Base-by-base conservation (phyloP, 2,797 vertebrate species). In the Mormyrus hasselquistii region DNA sequence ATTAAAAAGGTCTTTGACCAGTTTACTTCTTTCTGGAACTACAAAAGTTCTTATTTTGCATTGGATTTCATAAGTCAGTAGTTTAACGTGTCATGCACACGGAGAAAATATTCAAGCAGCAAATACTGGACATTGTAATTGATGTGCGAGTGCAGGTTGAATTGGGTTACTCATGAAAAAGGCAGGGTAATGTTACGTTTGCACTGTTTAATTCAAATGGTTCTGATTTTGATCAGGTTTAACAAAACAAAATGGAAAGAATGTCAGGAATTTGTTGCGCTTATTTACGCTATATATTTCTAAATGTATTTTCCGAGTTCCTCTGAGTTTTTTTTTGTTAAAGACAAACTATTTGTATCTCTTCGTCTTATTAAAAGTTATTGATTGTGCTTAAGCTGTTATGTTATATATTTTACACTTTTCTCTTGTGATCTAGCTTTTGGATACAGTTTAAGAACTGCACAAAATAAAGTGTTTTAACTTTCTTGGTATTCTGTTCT, bases 401-500 rank as follows among this genome's bases (percentile, higher is more conserved):
- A 53, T 93, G 93, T 95, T 96, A 92, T 94, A 95, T 91, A 93
- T 96, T 96, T 96, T 95, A 94, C 95, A 93, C 53, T 47, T 69
- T 90, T 94, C 95, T 94, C 62, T 95, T 96, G 95, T 94, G 94
- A 93, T 93, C 91, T 93, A 89, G 92, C 49, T 49, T 96, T 95
- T 93, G 93, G 94, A 96, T 95, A 95, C 95, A 95, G 94, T 84
- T 47, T 89, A 29, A 57, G 29, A 86, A 91, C 82, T 89, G 91
- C 91, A 88, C 91, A 94, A 87, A 92, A 89, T 91, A 91, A 73
- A 86, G 90, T 8, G 62, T 14, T 82, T 89, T 82, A 79, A 73
- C 53, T 19, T 79, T 41, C 19, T 19, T 73, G 29, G 73, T 29
- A 79, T 79, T 41, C 73, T 79, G 6, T 44, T 79, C 12, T 73